Evolutionary conservation across 2,113 vertebrate genomes (phyloP), one percentile per base, ranked within the genome.

Genomic region (Panurus biarmicus): DNA sequence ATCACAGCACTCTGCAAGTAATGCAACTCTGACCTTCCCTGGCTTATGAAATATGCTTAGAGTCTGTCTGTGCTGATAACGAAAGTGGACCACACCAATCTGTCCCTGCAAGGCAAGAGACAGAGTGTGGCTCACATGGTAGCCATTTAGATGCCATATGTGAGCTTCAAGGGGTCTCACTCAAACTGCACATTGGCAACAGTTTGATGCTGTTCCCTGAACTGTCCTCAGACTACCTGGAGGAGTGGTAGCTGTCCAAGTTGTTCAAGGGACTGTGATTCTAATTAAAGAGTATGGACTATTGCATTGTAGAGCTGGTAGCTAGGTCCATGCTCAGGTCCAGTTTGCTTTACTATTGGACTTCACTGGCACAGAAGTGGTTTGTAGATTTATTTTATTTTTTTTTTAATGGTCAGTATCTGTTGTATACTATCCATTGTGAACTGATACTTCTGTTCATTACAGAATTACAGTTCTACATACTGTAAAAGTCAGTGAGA

Each of bases 121-220:
- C 28, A 62, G 48, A 65, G 38, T 21, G 6, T 78, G 40, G n/a
- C 74, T 91, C 47, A 56, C 48, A 28, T 0, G 0, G 0, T 24
- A 38, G 44, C 51, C 9, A 2, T 66, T 89, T 77, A 74, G 51
- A 71, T 84, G 56, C 73, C 65, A 22, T 85, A n/a, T 71, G 78
- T 67, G 82, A 85, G 17, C 66, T 89, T 88, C 56, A 74, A 48
- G 76, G 60, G 35, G 33, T 71, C 85, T 88, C 29, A 26, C 21
- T 76, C 47, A 16, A 50, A 38, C 38, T 70, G 29, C 47, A 14
- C 29, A 9, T 50, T 84, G 51, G 56, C 74, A 86, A 67, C 51
- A 54, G 80, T 29, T 75, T 92, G 67, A 9, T 85, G 48, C 66
- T 66, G 7, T 60, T 81, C 38, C 62, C 62, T 83, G 62, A 91